Evolutionary conservation across 1,140 invertebrate genomes (phyloP), one percentile per base, ranked within the genome.

Genomic region (Tenebrio molitor): DNA sequence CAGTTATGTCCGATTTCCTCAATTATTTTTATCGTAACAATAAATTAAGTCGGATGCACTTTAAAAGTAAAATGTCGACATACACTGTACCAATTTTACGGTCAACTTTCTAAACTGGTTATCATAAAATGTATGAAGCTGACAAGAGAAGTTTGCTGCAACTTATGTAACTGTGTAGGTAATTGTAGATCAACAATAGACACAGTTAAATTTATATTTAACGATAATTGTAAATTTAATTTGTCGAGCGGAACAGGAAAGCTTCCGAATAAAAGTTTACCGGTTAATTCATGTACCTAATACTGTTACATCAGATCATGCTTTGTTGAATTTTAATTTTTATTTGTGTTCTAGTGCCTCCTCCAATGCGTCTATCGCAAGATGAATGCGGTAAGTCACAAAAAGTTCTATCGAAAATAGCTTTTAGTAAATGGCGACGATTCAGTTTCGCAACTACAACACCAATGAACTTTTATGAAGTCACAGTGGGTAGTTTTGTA

Each of bases 341-440:
- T 66, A 74, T 72, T 69, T 70, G 64, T 72, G 41, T 81, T 81
- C 78, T 85, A 90, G 88, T 90, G 88, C 74, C 81, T 90, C 16
- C 84, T 90, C 64, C 88, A 89, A 77, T 90, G 88, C 79, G 88
- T 89, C n/a, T 89, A 90, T 83, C 84, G 87, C 76, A 89, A 89
- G 86, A 88, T 89, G 83, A 88, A 89, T 85, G 88, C 88, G 5
- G 88, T 89, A 81, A 87, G 87, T 88, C 72, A 16, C 10, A 63
- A 33, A 5, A 33, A 33, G 4, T 33, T 33, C 10, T 33, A 33
- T 33, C n/a, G n/a, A n/a, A n/a, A n/a, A n/a, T n/a, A n/a, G n/a
- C n/a, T n/a, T n/a, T n/a, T n/a, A n/a, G n/a, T n/a, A n/a, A n/a
- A n/a, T n/a, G n/a, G n/a, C n/a, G n/a, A n/a, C n/a, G n/a, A n/a